phyloP scores from a whole-genome alignment of 2,797 vertebrate species.

The Sphaeramia orbicularis region DNA sequence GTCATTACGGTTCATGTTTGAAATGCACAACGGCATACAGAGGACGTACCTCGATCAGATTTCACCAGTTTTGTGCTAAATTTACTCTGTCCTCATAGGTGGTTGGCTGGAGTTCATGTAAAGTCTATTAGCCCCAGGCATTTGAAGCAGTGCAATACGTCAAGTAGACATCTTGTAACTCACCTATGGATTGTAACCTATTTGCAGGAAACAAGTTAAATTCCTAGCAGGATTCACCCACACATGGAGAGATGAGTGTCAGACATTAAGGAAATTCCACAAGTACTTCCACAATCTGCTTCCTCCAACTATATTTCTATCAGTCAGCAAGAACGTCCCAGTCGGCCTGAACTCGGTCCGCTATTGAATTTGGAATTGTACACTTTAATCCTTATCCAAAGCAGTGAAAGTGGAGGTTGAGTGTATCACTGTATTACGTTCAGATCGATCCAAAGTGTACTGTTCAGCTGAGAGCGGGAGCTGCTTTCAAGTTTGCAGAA shows the following conservation, averaged over 20 bases:
- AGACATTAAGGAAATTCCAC: constrained; percentile 42
- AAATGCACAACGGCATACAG: constrained; percentile 29
- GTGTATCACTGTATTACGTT: background rate
- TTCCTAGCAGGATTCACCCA: constrained; percentile 54
- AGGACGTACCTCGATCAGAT: constrained; percentile 24
- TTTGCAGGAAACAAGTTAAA: constrained; percentile 65
- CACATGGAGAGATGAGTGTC: constrained; percentile 52
- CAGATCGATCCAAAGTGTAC: background rate
- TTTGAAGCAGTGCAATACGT: constrained; percentile 63
- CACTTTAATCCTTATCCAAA: constrained; percentile 29
- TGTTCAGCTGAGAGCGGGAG: background rate
- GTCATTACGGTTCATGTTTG: constrained; percentile 27
- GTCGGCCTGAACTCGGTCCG: constrained; percentile 4
- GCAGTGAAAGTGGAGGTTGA: background rate
- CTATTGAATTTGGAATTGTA: background rate
- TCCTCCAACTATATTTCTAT: constrained; percentile 24
- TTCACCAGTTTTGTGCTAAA: constrained; percentile 46
- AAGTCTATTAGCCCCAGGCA: constrained; percentile 60
- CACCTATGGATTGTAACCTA: constrained; percentile 66
- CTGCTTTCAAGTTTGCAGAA: constrained; percentile 3
- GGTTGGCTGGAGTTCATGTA: constrained; percentile 41
- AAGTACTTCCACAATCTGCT: constrained; percentile 31
- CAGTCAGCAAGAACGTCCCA: constrained; percentile 37
- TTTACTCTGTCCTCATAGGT: constrained; percentile 43
- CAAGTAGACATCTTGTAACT: constrained; percentile 62